Evolutionary conservation across 2,888 invertebrate genomes (phyloP).

Genomic region (Neoitamus cyanurus): DNA sequence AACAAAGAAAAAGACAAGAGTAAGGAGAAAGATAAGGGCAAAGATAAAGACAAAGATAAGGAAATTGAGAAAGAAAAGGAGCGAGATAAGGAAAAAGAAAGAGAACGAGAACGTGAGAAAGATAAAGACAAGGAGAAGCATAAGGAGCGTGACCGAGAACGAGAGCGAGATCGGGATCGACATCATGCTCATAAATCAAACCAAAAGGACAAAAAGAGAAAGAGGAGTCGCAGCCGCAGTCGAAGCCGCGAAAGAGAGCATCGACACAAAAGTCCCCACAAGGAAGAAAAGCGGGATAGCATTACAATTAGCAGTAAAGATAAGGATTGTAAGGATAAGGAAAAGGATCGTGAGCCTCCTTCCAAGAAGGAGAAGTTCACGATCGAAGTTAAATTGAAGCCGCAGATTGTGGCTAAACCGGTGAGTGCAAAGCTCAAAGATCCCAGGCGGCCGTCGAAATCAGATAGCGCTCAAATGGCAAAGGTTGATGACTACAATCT

Average conservation of each 20-base stretch:
- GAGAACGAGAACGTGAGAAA: not conserved
- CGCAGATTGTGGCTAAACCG: constrained; percentile 50
- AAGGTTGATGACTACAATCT: constrained; percentile 59
- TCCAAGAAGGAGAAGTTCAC: constrained; percentile 5
- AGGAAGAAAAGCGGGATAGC: constrained; percentile 47
- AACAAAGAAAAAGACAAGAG: not conserved
- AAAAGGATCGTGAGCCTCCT: constrained; percentile 6
- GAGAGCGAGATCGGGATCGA: constrained; percentile 57
- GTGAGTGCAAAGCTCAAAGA: constrained; percentile 48
- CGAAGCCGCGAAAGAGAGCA: constrained; percentile 58
- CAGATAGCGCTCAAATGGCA: constrained; percentile 55
- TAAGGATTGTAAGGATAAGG: constrained; percentile 52
- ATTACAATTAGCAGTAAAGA: constrained; percentile 44
- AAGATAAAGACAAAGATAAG: constrained; percentile 15
- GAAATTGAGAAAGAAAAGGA: constrained; percentile 43
- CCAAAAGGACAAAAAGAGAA: constrained; percentile 58
- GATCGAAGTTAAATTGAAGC: constrained; percentile 54
- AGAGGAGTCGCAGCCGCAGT: constrained; percentile 61
- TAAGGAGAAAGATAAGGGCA: not conserved
- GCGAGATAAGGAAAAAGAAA: not conserved
- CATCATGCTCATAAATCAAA: constrained; percentile 59
- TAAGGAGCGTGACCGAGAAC: constrained; percentile 48
- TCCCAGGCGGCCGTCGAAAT: constrained; percentile 40
- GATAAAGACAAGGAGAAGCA: constrained; percentile 49
- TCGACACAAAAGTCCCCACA: constrained; percentile 61